Evolutionary conservation across 2,113 vertebrate genomes (phyloP), one percentile per base, ranked within the genome.

Genomic region (Alethe diademata): DNA sequence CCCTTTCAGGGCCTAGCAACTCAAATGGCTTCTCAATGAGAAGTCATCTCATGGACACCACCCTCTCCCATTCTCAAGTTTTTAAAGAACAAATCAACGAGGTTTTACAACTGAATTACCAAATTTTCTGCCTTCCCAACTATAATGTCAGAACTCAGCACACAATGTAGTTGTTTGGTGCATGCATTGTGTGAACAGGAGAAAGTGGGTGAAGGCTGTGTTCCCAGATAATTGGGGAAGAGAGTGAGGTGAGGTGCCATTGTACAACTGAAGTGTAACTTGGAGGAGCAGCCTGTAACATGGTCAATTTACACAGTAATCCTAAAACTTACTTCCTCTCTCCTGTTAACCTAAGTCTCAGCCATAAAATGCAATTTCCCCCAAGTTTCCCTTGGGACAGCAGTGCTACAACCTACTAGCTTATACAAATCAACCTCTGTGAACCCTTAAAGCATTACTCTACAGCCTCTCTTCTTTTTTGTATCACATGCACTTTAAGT

Each of bases 401-500:
- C 29, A 60, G 8, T 33, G 43, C 70, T 96, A 88, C 79, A 92
- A 53, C 85, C 86, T 93, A 14, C 61, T 54, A 78, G 86, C 76
- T 56, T 85, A 86, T 47, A 86, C 82, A 93, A 84, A 92, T 87
- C 95, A 93, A 87, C 90, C 94, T 94, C 93, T 72, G 13, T 78
- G 91, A 95, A 85, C 88, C 67, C 74, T 90, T 74, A 54, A 93
- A 92, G 80, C 86, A 92, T 90, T 93, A 78, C 66, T 90, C 78
- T 19, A 10, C 73, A 53, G 56, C 53, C 78, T 89, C 51, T 91
- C 89, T 94, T 72, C 92, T 78, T 92, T 90, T 95, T 88, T 81
- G 92, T 95, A 96, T 82, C 83, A 81, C 73, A 85, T 91, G 90
- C 93, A 89, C 97, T 90, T 89, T 95, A 97, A 95, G 87, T 96